These are phyloP conservation scores for Cassiopea andromeda DNA, from an alignment of 30 jellyfish, hydroid and myxozoan species.

Conservation along the genomic window DNA sequence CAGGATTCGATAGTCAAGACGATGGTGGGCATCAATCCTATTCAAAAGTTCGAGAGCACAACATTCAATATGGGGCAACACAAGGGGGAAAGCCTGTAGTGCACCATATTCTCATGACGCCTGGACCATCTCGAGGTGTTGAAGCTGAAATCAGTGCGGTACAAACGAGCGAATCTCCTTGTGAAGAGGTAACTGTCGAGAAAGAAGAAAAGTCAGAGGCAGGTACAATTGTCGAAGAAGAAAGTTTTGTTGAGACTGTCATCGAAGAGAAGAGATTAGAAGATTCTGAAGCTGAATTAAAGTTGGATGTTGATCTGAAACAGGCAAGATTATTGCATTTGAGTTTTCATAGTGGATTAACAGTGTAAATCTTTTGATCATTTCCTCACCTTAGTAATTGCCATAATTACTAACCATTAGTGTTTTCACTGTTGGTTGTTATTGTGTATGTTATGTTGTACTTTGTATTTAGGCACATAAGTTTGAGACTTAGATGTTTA, in stretches of 20 bases:
- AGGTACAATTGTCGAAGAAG: neutral
- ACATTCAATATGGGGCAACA: conserved; percentile 65
- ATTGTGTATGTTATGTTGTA: too few relatives aligned
- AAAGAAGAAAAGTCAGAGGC: neutral
- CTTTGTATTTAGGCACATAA: too few relatives aligned
- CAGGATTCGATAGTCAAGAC: conserved; percentile 22
- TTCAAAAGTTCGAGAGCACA: conserved; percentile 41
- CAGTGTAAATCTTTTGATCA: neutral
- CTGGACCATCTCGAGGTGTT: neutral
- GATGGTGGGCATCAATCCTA: conserved; percentile 39
- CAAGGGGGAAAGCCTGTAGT: conserved; percentile 52
- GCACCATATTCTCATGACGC: conserved; percentile 31
- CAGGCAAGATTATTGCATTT: conserved; percentile 6
- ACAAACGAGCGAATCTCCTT: neutral
- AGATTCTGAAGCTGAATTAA: neutral
- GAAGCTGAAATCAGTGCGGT: neutral
- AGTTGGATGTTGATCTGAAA: neutral
- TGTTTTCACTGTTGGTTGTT: too few relatives aligned
- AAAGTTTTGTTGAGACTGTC: conserved; percentile 13
- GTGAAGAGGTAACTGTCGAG: neutral
- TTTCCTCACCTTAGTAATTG: too few relatives aligned
- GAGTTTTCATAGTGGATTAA: neutral
- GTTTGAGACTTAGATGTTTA: too few relatives aligned
- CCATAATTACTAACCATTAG: too few relatives aligned
- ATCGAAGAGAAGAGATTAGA: conserved; percentile 6